These are phyloP conservation scores for Campoletis sonorensis DNA, from an alignment of 1,140 invertebrate species.

Conservation along the genomic window DNA sequence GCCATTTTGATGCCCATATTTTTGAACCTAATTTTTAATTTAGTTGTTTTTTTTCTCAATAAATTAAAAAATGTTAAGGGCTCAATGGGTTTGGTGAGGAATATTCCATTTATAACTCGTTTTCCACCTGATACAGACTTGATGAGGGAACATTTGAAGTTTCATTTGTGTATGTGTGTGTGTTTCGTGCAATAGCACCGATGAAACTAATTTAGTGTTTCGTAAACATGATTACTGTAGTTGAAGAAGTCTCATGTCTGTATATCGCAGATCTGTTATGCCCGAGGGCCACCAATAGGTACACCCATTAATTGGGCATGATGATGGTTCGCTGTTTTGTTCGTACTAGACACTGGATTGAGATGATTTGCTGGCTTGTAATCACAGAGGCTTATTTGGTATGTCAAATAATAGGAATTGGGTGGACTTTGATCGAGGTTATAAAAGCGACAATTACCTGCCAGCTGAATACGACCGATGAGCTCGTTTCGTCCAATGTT, in stretches of 20 bases:
- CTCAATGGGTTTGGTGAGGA: too few species aligned
- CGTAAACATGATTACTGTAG: conserved; percentile 15
- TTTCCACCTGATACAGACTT: background rate
- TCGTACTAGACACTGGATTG: background rate
- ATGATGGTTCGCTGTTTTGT: background rate
- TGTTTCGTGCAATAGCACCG: conserved; percentile 14
- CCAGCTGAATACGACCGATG: conserved; percentile 91
- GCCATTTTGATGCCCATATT: too few species aligned
- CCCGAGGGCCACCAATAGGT: background rate
- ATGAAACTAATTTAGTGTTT: conserved; percentile 25
- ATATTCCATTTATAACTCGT: too few species aligned
- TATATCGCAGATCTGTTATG: background rate
- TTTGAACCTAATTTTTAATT: too few species aligned
- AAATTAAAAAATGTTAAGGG: too few species aligned
- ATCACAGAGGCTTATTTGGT: background rate
- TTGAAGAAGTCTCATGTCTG: background rate
- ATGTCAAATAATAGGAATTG: background rate
- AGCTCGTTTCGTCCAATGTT: conserved; percentile 95
- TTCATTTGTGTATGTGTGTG: background rate
- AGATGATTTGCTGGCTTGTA: background rate
- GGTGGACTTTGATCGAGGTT: background rate
- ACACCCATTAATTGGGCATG: too few species aligned
- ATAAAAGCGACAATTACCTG: conserved; percentile 78
- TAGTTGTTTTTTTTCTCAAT: too few species aligned
- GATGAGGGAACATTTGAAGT: conserved; percentile 14